These are phyloP conservation scores for Echinops telfairi DNA, from an alignment of 2,113 vertebrate genomes.

Conservation along the genomic window DNA sequence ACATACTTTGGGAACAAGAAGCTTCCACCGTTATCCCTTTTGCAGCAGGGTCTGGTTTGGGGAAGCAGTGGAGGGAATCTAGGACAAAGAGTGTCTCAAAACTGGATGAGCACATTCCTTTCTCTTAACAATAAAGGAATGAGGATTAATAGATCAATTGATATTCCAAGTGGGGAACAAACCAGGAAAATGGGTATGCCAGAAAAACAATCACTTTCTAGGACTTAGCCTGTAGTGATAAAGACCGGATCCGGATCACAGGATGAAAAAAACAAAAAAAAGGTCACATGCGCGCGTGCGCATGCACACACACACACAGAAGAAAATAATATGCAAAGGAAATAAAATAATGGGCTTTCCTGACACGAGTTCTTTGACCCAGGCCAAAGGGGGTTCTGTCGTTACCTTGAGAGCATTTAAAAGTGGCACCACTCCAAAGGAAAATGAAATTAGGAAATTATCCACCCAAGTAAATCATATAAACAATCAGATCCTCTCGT, in stretches of 20 bases:
- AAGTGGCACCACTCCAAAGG: constrained; percentile 61
- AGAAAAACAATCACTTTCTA: constrained; percentile 63
- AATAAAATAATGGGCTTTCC: constrained; percentile 81
- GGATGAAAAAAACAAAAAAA: constrained; percentile 62
- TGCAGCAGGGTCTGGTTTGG: constrained; percentile 28
- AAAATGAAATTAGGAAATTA: constrained; percentile 75
- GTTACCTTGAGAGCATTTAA: constrained; percentile 59
- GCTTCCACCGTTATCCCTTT: constrained; percentile 6
- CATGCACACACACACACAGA: background rate
- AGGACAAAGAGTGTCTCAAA: background rate
- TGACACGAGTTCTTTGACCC: constrained; percentile 64
- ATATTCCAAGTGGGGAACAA: constrained; percentile 68
- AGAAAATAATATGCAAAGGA: constrained; percentile 78
- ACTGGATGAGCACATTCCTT: background rate
- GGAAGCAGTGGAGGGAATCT: constrained; percentile 29
- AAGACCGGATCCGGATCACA: constrained; percentile 75
- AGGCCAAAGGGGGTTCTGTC: constrained; percentile 53
- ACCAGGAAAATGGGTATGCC: constrained; percentile 64
- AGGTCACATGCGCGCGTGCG: background rate
- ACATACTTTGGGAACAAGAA: constrained; percentile 27
- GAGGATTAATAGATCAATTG: constrained; percentile 39
- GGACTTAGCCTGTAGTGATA: constrained; percentile 68
- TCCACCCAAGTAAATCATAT: constrained; percentile 59
- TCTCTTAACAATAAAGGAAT: constrained; percentile 19
- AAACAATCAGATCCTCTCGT: constrained; percentile 57